Conservation (phyloP, 2,797 vertebrate species). For the Calcarius lapponicus region DNA sequence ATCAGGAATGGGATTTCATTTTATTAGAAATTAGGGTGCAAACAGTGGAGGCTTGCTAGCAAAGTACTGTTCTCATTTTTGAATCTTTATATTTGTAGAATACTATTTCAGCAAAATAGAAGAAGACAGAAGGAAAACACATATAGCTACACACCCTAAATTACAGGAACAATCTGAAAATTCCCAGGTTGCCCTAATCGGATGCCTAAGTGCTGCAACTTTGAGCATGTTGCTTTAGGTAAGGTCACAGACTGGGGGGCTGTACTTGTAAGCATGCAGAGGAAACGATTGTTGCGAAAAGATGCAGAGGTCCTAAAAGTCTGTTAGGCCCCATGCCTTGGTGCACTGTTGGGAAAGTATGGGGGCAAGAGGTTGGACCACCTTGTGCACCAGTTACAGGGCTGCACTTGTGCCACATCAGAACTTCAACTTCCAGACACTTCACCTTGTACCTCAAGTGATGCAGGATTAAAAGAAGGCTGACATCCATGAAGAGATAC, state of each 20-base stretch:
- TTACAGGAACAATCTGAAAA: neutral
- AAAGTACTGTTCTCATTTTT: neutral
- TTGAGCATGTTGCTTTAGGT: neutral
- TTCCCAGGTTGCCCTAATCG: neutral
- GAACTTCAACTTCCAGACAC: neutral
- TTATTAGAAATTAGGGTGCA: neutral
- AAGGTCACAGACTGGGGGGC: neutral
- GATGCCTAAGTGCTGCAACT: neutral
- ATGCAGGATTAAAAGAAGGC: neutral
- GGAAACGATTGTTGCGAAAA: neutral
- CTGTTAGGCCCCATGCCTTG: neutral
- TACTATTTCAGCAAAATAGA: neutral
- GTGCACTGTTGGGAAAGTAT: neutral
- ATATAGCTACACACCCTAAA: neutral
- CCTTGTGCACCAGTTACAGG: neutral
- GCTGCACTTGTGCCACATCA: neutral
- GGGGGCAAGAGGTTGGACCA: neutral
- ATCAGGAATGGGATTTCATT: neutral
- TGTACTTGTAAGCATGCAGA: neutral
- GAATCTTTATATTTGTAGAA: neutral
- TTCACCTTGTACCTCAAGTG: neutral
- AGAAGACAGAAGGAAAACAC: neutral
- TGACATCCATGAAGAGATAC: neutral
- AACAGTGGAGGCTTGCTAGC: neutral
- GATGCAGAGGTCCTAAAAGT: neutral